Evolutionary conservation across 2,888 invertebrate genomes (phyloP), one percentile per base, ranked within the genome.

Genomic region (Meteorus colon): DNA sequence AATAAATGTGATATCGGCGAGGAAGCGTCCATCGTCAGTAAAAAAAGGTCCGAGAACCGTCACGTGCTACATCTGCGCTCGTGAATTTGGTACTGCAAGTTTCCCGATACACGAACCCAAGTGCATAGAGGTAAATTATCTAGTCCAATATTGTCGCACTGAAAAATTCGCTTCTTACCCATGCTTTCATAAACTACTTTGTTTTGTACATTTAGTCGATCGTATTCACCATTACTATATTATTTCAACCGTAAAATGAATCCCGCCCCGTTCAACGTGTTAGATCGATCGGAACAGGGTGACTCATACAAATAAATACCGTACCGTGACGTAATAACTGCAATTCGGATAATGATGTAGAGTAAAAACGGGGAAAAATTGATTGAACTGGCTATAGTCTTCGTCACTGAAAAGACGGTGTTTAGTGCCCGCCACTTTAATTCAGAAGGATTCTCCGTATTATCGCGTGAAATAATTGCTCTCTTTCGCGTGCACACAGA

Each of bases 41-140:
- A 83, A 79, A 80, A 83, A 80, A 80, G 82, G 77, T 67, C 88
- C 87, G 5, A 85, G 84, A 62, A 87, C 91, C 0, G 85, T 92
- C 14, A 90, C 91, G 48, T 94, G 94, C 83, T 93, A 93, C 84
- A 91, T 94, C 72, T 94, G 94, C 85, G 92, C 92, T 4, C 89
- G 93, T 73, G 93, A 94, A 84, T 94, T 93, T 86, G 94, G 94
- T 5, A 92, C 92, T 4, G 92, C 92, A 63, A 93, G 93, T 19
- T 91, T 94, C 78, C 90, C 91, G 6, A 91, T 94, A 78, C 94
- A 94, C 84, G 93, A 94, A 85, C 93, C 93, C 0, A 93, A 93
- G 83, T 94, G 94, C 85, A 86, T 92, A 79, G 89, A 92, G 91
- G 93, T 92, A 86, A 62, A 12, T 29, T 65, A 59, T 31, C 10